Conservation (phyloP, 2,797 vertebrate species). For the Sebastiscus tertius region DNA sequence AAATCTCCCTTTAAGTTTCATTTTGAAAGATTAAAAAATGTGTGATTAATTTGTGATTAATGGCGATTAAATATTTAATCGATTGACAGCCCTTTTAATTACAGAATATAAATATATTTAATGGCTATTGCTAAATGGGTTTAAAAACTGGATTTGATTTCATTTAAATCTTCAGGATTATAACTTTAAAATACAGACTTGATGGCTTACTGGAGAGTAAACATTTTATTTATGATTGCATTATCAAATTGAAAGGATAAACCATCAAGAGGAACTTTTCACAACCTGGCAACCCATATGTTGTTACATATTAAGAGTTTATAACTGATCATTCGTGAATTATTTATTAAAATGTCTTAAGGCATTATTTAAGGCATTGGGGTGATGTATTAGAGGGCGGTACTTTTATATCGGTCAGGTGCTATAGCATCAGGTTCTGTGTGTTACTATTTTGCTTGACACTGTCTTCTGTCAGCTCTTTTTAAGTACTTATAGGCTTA, state of each 20-base stretch:
- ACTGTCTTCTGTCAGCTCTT: slow-evolving; percentile 44
- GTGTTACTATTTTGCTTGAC: slow-evolving; percentile 41
- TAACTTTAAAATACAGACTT: neutral
- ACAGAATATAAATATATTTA: neutral
- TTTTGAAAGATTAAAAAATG: too few relatives aligned
- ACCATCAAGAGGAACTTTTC: neutral
- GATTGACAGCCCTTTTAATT: neutral
- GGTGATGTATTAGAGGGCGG: neutral
- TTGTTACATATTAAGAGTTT: neutral
- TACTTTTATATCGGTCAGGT: neutral
- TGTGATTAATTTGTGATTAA: too few relatives aligned
- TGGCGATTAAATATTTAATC: too few relatives aligned
- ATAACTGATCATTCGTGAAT: too few relatives aligned
- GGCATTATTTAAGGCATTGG: neutral
- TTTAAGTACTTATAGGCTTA: slow-evolving; percentile 63
- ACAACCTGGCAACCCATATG: neutral
- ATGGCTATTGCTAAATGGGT: neutral
- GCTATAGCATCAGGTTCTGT: neutral
- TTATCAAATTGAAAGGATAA: neutral
- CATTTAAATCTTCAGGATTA: neutral
- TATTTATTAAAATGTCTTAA: neutral
- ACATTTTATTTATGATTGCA: neutral
- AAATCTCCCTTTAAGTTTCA: too few relatives aligned
- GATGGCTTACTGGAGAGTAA: neutral
- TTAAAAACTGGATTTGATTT: neutral